Evolutionary conservation across 2,113 vertebrate species (phyloP).

Genomic region (Lepidothrix coronata): DNA sequence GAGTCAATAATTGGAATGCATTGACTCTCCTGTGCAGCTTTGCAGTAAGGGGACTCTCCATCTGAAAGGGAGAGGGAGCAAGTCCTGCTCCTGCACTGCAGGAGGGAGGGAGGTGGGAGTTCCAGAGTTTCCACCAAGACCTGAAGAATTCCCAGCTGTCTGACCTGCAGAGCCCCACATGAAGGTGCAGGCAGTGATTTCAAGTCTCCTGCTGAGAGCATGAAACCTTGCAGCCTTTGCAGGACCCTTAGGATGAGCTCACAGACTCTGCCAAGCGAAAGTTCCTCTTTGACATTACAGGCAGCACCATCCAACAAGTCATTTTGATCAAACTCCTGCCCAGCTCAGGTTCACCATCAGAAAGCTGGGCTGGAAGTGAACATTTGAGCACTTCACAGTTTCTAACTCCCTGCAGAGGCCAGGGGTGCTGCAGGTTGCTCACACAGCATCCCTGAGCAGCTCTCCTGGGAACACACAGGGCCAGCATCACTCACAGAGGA

Average conservation of each 20-base stretch:
- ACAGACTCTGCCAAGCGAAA: not conserved
- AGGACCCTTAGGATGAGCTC: not conserved
- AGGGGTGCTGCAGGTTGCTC: not conserved
- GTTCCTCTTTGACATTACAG: not conserved
- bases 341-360: not conserved
- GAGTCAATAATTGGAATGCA: not conserved
- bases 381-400: not conserved
- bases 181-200: not conserved
- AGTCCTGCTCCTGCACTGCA: not conserved
- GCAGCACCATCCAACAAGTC: not conserved
- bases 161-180: not conserved
- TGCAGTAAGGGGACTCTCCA: not conserved
- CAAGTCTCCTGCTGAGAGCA: not conserved
- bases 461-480: fast-evolving
- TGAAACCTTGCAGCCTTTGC: not conserved
- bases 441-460: not conserved
- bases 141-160: not conserved
- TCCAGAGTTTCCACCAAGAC: not conserved
- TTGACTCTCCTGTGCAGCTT: not conserved
- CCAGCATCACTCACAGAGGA: not conserved
- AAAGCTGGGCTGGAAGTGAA: not conserved
- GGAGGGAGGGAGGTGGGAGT: not conserved
- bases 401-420: not conserved
- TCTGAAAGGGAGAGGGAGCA: not conserved
- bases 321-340: not conserved